phyloP scores from a whole-genome alignment of 2,113 vertebrate species.

The Gallinago media region DNA sequence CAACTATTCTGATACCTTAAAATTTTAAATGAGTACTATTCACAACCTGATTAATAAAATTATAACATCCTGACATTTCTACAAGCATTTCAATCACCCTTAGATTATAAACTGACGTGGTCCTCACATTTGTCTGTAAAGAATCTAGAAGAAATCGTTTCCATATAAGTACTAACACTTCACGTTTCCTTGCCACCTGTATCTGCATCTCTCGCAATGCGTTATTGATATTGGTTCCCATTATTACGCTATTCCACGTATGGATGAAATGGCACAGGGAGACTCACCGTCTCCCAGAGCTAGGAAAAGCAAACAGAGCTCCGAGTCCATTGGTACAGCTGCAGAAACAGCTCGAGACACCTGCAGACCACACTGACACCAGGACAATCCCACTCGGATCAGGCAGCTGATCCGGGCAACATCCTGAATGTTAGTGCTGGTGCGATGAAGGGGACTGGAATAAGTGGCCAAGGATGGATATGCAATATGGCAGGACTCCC shows the following conservation, averaged over 20 bases:
- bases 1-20: neutral
- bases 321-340: neutral
- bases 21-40: neutral
- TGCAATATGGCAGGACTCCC: neutral
- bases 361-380: neutral
- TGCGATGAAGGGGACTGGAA: neutral
- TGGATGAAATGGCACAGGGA: neutral
- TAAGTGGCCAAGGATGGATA: neutral
- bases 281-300: neutral
- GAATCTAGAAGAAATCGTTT: neutral
- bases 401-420: accelerated
- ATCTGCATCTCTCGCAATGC: neutral
- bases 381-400: accelerated
- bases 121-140: neutral
- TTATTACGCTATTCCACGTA: neutral
- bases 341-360: neutral
- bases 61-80: neutral
- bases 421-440: neutral
- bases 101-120: neutral
- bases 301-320: neutral
- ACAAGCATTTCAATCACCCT: neutral
- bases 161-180: neutral
- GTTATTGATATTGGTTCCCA: accelerated
- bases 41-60: neutral
- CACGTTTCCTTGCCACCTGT: neutral